Evolutionary conservation across 2,797 vertebrate genomes (phyloP), one percentile per base, ranked within the genome.

Genomic region (Babyrousa celebensis): DNA sequence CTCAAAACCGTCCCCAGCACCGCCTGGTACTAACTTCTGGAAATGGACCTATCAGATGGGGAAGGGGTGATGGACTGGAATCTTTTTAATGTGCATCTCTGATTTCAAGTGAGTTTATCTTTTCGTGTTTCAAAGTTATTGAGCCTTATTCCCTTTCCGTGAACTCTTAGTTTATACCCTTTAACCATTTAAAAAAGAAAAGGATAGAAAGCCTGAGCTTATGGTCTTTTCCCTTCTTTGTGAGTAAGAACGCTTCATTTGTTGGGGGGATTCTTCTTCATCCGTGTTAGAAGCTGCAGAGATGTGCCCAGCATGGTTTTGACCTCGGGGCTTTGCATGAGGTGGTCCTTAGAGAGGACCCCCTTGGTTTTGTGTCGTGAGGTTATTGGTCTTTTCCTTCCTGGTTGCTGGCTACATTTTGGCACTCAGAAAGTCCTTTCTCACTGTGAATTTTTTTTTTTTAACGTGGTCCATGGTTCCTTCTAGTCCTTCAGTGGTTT

Each of bases 211-310:
- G 29, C 21, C 7, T 14, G 16, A 10, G 14, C 12, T 29, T 32
- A 6, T 1, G 0, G 15, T n/a, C 23, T 16, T 21, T 36, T 60
- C 62, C 32, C 25, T 9, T 27, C 27, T 20, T 60, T 2, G 1
- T 0, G 1, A 32, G 14, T 8, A 15, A 52, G 54, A 60, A 63
- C 21, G 11, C 63, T 65, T 11, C 48, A 1, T 16, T 25, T 12
- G 16, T 20, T 68, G 54, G 60, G 29, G 25, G 74, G 43, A 16
- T 29, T 14, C 6, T 32, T 29, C 67, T 5, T 10, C 5, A 1
- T 62, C 27, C 0, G 15, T 5, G 8, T 17, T 25, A 0, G 0
- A 18, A 27, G 25, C 63, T 0, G 3, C 72, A 14, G n/a, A 14
- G 2, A 7, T 5, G 7, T 1, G 9, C 48, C 5, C 23, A 25